Evolutionary conservation across 2,113 vertebrate species (phyloP).

Genomic region (Cricetomys ansorgei): DNA sequence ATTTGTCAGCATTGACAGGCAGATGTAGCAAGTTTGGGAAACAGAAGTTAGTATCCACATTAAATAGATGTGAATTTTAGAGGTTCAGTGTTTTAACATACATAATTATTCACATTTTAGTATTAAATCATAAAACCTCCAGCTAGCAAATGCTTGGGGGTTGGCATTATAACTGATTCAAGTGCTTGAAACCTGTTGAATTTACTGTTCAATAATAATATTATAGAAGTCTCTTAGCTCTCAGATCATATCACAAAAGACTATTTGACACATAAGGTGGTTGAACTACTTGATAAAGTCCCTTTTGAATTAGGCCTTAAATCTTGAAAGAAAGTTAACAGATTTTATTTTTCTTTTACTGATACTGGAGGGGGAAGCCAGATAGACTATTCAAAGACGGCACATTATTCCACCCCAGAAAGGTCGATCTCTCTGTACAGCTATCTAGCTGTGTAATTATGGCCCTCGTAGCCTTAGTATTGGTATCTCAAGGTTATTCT

Average conservation of each 20-base stretch:
- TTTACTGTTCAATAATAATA: neutral
- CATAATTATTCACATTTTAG: neutral
- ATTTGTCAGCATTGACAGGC: neutral
- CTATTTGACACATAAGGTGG: neutral
- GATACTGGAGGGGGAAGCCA: neutral
- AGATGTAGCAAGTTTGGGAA: neutral
- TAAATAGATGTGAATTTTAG: neutral
- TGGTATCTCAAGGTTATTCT: slow-evolving; percentile 3
- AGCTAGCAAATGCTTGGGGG: neutral
- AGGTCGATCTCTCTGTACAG: neutral
- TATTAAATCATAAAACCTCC: neutral
- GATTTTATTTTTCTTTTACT: neutral
- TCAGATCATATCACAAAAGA: neutral
- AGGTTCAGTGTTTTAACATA: neutral
- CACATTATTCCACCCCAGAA: neutral
- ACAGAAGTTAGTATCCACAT: neutral
- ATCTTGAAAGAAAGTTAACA: neutral
- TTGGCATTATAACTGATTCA: neutral
- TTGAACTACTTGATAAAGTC: slow-evolving; percentile 41
- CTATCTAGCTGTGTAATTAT: neutral
- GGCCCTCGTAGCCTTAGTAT: slow-evolving; percentile 2
- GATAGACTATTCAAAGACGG: neutral
- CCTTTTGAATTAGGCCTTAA: neutral
- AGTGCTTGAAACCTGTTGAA: neutral
- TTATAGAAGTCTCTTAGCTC: neutral